Percentiles rank a stretch among this genome's conserved stretches.
phyloP scores from a whole-genome alignment of 2,113 vertebrate genomes.

The Oryzias celebensis region DNA sequence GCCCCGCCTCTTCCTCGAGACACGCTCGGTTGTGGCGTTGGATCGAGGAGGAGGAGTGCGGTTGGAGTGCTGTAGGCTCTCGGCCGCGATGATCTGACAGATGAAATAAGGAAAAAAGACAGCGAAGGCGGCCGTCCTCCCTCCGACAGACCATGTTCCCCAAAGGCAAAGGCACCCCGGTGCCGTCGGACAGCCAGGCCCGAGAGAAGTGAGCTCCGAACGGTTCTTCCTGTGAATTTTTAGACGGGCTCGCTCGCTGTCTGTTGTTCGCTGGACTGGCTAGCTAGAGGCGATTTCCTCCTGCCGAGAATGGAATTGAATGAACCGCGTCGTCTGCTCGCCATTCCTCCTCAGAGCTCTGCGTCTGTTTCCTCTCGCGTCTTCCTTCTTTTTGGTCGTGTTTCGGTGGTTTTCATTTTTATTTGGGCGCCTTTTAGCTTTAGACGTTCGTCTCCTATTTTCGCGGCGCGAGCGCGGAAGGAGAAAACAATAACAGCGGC shows the following conservation, averaged over 20 bases:
- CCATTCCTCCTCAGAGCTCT: constrained; percentile 60
- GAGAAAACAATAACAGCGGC: constrained; percentile 71
- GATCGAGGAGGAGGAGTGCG: constrained; percentile 74
- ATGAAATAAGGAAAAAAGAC: constrained; percentile 80
- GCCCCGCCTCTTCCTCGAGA: constrained; percentile 73
- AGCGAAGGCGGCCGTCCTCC: constrained; percentile 75
- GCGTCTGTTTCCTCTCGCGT: constrained; percentile 10
- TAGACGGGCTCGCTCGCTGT: constrained; percentile 43
- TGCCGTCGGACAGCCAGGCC: constrained; percentile 94
- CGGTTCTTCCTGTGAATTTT: constrained; percentile 47
- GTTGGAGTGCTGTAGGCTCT: constrained; percentile 86
- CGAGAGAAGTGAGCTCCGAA: constrained; percentile 89
- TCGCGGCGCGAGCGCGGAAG: constrained; percentile 27
- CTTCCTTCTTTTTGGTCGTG: constrained; percentile 5
- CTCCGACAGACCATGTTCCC: constrained; percentile 86
- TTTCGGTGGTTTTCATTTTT: background rate
- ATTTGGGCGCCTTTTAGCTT: constrained; percentile 12
- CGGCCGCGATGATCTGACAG: constrained; percentile 88
- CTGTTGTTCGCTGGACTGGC: constrained; percentile 71
- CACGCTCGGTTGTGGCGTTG: constrained; percentile 82
- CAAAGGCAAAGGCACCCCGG: constrained; percentile 94
- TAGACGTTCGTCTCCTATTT: constrained; percentile 17
- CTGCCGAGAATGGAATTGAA: constrained; percentile 72
- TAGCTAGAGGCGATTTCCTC: constrained; percentile 69
- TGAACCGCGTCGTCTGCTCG: constrained; percentile 78